Percentiles rank a stretch among this genome's conserved stretches.
phyloP scores from a whole-genome alignment of 2,888 invertebrate species.

The Herminia tarsipennalis region DNA sequence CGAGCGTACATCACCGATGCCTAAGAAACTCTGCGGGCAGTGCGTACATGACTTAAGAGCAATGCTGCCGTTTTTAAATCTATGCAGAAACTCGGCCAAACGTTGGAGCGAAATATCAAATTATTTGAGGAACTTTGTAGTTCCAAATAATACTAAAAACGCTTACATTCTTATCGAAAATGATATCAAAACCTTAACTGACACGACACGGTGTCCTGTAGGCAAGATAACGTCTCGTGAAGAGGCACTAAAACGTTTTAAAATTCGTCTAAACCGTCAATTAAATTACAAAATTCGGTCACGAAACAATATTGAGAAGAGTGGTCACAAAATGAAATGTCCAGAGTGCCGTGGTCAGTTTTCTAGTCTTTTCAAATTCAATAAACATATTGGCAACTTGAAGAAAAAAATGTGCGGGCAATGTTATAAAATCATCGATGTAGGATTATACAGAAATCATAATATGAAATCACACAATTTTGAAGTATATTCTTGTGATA shows the following conservation, averaged over 20 bases:
- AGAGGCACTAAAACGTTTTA: constrained; percentile 34
- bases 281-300: constrained; percentile 5
- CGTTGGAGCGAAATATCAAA: constrained; percentile 51
- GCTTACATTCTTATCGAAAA: constrained; percentile 45
- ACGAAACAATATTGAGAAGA: constrained; percentile 2
- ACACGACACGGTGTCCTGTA: constrained; percentile 22
- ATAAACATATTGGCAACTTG: constrained; percentile 49
- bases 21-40: constrained; percentile 50
- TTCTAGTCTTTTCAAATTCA: constrained; percentile 36
- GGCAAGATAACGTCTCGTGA: constrained; percentile 27
- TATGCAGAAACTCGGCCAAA: constrained; percentile 51
- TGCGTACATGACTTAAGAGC: constrained; percentile 44
- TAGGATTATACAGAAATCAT: constrained; percentile 39
- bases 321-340: constrained; percentile 39
- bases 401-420: constrained; percentile 49
- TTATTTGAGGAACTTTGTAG: constrained; percentile 30
- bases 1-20: constrained; percentile 51
- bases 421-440: constrained; percentile 47
- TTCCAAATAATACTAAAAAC: constrained; percentile 42
- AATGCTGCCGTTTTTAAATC: constrained; percentile 50
- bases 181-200: constrained; percentile 25
- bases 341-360: constrained; percentile 50
- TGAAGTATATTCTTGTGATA: constrained; percentile 37
- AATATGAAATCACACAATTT: constrained; percentile 27
- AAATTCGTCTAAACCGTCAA: constrained; percentile 19